Evolutionary conservation across 2,797 vertebrate genomes (phyloP).

Genomic region (Ataeniobius toweri): DNA sequence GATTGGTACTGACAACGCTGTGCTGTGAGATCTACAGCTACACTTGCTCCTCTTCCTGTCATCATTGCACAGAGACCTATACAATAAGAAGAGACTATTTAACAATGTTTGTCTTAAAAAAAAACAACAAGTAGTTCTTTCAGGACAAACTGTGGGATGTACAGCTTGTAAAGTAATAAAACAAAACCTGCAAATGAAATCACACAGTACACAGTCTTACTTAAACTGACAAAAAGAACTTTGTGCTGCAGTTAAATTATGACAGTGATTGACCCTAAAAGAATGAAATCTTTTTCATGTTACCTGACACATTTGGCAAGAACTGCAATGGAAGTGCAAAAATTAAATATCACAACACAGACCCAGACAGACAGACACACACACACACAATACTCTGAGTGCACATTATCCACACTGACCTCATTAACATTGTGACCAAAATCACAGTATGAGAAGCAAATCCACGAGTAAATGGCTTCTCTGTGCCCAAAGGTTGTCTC

Average conservation of each 20-base stretch:
- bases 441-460: slow-evolving; percentile 28
- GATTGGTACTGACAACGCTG: slow-evolving; percentile 26
- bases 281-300: slow-evolving; percentile 36
- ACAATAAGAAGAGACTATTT: slow-evolving; percentile 27
- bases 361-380: slow-evolving; percentile 1
- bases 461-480: slow-evolving; percentile 36
- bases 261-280: slow-evolving; percentile 35
- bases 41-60: slow-evolving; percentile 25
- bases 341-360: slow-evolving; percentile 54
- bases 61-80: slow-evolving; percentile 18
- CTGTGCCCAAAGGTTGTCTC: not conserved
- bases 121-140: slow-evolving; percentile 37
- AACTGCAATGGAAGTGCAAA: slow-evolving; percentile 47
- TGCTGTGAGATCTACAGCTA: slow-evolving; percentile 44
- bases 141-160: slow-evolving; percentile 29
- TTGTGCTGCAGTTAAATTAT: slow-evolving; percentile 32
- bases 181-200: slow-evolving; percentile 30
- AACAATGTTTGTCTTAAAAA: slow-evolving; percentile 31
- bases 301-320: slow-evolving; percentile 43
- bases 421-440: slow-evolving; percentile 23
- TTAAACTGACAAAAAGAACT: slow-evolving; percentile 16
- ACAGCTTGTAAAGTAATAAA: slow-evolving; percentile 34
- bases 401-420: slow-evolving; percentile 26
- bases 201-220: slow-evolving; percentile 14
- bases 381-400: slow-evolving; percentile 16